A percentile compares a stretch with the other conserved stretches of the same genome.
phyloP scores from a whole-genome alignment of 2,797 vertebrate genomes.

The Diglossa cyanea region DNA sequence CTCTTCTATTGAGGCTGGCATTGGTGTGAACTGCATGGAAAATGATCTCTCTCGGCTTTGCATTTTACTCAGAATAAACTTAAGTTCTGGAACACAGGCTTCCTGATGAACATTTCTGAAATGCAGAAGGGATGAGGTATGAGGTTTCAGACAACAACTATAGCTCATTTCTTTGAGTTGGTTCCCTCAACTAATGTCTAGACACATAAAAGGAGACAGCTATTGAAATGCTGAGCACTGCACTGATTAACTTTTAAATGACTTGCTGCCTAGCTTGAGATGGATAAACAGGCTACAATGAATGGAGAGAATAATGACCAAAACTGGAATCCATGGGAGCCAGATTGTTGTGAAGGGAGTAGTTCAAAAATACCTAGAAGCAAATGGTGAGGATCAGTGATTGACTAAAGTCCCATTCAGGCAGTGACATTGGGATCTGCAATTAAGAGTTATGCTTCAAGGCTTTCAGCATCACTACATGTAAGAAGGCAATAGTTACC shows the following conservation, averaged over 20 bases:
- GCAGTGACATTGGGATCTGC: neutral
- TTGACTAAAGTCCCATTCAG: conserved; percentile 43
- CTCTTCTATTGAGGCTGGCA: neutral
- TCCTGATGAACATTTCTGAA: conserved; percentile 25
- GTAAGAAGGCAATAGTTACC: neutral
- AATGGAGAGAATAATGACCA: conserved; percentile 36
- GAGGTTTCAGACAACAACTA: conserved; percentile 1
- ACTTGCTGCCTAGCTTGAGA: conserved; percentile 51
- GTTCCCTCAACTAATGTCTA: conserved; percentile 30
- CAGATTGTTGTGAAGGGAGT: neutral
- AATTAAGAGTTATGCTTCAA: conserved; percentile 6
- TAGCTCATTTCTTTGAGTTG: conserved; percentile 32
- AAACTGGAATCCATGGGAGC: conserved; percentile 42
- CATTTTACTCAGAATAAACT: conserved; percentile 11
- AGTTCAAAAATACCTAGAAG: conserved; percentile 57
- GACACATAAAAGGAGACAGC: conserved; percentile 31
- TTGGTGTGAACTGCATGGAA: neutral
- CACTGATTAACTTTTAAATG: conserved; percentile 68
- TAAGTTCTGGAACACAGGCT: neutral
- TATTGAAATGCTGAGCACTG: conserved; percentile 63
- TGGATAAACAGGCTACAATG: conserved; percentile 47
- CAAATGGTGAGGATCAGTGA: conserved; percentile 41
- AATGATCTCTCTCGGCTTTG: neutral
- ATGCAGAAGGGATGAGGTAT: neutral
- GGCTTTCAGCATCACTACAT: neutral